Base-by-base conservation (phyloP, 2,888 invertebrate genomes). In the Allophyes oxyacanthae region DNA sequence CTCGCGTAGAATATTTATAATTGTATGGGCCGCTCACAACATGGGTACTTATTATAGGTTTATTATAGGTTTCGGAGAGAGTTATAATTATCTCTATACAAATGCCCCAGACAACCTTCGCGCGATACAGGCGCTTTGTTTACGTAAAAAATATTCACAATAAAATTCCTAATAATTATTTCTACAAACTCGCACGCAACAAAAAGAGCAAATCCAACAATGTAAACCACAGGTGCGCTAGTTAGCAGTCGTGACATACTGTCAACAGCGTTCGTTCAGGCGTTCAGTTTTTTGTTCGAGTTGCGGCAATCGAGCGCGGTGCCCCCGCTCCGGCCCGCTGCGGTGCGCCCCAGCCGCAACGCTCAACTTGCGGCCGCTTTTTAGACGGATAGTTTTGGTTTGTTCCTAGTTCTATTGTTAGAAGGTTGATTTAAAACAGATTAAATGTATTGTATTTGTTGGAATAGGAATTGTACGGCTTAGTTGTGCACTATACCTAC, bases 251-350 rank as follows among this genome's bases (percentile, higher is more conserved):
- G 20, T 42, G 52, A 58, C 60, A 34, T 40, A 34, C 36, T 55
- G 53, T 64, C 44, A 52, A 42, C 59, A 54, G 11, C 38, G 53
- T 25, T 49, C 48, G 13, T 36, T 66, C 41, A 34, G 40, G 13
- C 38, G 50, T 48, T 53, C 15, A 37, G 30, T 52, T 55, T 62
- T 63, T 72, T 72, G 52, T 55, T 51, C 30, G 14, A 30, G 41
- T 40, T 38, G 37, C 20, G 52, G 28, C 36, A 44, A 56, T 57
- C 48, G 52, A 20, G 54, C 26, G 46, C 37, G 41, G 48, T 30
- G 14, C 14, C 11, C 25, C 44, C 36, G 14, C 25, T 8, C 14
- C 6, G 20, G 6, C 28, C 36, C 33, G 38, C 14, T 14, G 41
- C 33, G 50, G 54, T 32, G 30, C 28, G 25, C 8, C n/a, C 13